Base-by-base conservation (phyloP, 2,797 vertebrate genomes). In the Chelon auratus region DNA sequence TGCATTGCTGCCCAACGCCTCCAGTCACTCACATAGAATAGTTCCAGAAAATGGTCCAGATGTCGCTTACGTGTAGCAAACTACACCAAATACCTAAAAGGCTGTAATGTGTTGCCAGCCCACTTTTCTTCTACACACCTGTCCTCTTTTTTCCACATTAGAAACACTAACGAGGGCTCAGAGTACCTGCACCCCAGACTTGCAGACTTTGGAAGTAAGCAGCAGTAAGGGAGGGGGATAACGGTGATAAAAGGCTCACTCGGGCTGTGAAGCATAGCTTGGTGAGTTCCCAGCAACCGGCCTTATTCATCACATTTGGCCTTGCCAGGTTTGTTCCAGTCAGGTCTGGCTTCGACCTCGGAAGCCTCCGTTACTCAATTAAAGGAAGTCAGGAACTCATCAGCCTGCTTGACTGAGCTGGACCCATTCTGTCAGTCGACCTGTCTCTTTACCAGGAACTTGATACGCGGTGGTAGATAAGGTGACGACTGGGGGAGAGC, bases 381-480 rank as follows among this genome's bases (percentile, higher is more conserved):
- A 85, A 88, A 85, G 78, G 78, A 68, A 82, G 77, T 85, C 63
- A 12, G 72, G 73, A 70, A 84, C 76, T 92, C 78, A 80, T 86
- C 66, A 72, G 68, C 67, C 71, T 68, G 75, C 75, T 65, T 73
- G 79, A 72, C 71, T 88, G 72, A 73, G 40, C 78, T 61, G 89
- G 68, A 91, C 83, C 62, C 87, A 91, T 93, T 94, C 88, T 90
- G 88, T 91, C 92, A 92, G 72, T 75, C 48, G 22, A 26, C 64
- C 61, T 20, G 77, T 89, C 86, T 85, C 66, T 62, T 63, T 65
- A 62, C 26, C 43, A 60, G 82, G 59, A 89, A 92, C 63, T 51
- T 64, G 89, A 93, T 86, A 87, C 83, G 42, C 9, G 1, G 18
- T 14, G 71, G 75, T 62, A 87, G 89, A 92, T 92, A 85, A 68